Evolutionary conservation across 2,797 vertebrate genomes (phyloP), one percentile per base, ranked within the genome.

Genomic region (Microtus californicus): DNA sequence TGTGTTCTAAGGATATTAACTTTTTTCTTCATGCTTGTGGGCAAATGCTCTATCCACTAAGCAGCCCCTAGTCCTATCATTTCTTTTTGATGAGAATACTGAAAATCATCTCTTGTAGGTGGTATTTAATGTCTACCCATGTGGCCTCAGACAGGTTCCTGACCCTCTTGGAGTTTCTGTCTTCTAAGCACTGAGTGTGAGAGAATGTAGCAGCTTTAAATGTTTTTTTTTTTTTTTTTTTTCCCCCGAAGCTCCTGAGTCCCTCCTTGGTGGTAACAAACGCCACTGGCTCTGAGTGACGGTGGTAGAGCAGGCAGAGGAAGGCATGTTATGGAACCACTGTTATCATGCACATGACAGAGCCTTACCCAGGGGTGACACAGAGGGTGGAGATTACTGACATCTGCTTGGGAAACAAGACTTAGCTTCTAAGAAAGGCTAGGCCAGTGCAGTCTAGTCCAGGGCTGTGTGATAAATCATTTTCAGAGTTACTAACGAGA

Each of bases 381-480:
- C 5, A 6, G 10, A n/a, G 11, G 45, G 34, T 29, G 37, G 34
- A 43, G 13, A 81, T 45, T 5, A 17, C 34, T 63, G 34, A 34
- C 13, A 27, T 37, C 61, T 71, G n/a, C 27, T 54, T 40, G 91
- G 89, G 82, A 91, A 89, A 73, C 0, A 31, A 91, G 63, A 83
- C 74, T 59, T 61, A 43, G 40, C 15, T 79, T 45, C 54, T 48
- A 63, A 86, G n/a, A 76, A 76, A 25, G 54, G n/a, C 76, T 0
- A 19, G 59, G 54, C 21, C 63, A 27, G 19, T 43, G 14, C 6
- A 37, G 3, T 61, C 43, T 12, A 34, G 31, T 25, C 54, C 0
- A 11, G 65, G 76, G 7, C 51, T 48, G 27, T 14, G 2, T 0
- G 0, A 0, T 17, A 37, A 43, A 27, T 5, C 12, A 13, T 31